Conservation (phyloP, 1,140 invertebrate species). For the Drosophila nebulosa region DNA sequence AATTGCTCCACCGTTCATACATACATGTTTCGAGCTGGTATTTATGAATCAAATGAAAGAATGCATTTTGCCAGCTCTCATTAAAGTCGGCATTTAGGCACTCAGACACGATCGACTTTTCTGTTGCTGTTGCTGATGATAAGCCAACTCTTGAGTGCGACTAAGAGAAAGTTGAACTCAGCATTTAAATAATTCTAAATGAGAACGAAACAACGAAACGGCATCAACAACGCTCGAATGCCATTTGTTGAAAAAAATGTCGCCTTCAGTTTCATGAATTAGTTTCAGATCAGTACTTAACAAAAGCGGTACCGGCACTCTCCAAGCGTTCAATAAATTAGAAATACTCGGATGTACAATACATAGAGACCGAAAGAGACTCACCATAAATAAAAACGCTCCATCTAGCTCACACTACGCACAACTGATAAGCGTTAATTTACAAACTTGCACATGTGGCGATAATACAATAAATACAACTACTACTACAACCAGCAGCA, state of each 20-base stretch:
- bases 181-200: conserved; percentile 23
- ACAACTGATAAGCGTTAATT: conserved; percentile 12
- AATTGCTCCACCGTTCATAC: no score
- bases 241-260: conserved; percentile 11
- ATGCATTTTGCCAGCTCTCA: conserved; percentile 3
- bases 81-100: neutral
- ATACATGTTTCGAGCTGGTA: no score
- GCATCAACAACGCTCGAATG: conserved; percentile 12
- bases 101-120: neutral
- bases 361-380: no score
- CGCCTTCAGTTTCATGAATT: conserved; percentile 34
- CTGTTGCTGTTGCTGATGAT: conserved; percentile 34
- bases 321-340: conserved; percentile 13
- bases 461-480: conserved; percentile 17
- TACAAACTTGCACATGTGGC: conserved; percentile 12
- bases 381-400: neutral
- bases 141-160: conserved; percentile 35
- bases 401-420: neutral
- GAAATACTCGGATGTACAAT: conserved; percentile 7
- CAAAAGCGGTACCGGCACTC: conserved; percentile 25
- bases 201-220: conserved; percentile 17
- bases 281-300: conserved; percentile 57
- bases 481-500: neutral
- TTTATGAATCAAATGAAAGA: neutral
- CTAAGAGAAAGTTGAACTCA: conserved; percentile 42